These are phyloP conservation scores for Corythornis vintsioides DNA, from an alignment of 2,113 vertebrate genomes.

Conservation along the genomic window DNA sequence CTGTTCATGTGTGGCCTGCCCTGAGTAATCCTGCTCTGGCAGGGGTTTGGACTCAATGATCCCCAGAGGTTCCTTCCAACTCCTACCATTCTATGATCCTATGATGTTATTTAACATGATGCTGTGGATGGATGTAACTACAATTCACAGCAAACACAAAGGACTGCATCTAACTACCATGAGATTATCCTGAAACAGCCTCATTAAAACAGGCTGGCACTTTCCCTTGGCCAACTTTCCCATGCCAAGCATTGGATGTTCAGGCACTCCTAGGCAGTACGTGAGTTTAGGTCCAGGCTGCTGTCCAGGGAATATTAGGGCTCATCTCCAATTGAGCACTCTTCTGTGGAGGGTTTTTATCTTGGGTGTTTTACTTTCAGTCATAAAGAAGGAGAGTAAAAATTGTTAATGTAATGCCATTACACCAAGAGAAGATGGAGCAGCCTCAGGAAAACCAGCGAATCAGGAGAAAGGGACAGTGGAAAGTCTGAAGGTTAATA, in stretches of 20 bases:
- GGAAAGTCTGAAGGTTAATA: not conserved
- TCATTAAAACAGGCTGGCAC: not conserved
- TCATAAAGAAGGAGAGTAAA: not conserved
- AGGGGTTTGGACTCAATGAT: no score
- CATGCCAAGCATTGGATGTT: rapidly evolving
- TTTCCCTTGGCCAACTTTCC: not conserved
- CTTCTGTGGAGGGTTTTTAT: not conserved
- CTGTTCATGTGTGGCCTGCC: no score
- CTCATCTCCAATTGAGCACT: not conserved
- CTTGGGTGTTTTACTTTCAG: not conserved
- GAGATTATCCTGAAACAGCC: not conserved
- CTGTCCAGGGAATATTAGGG: not conserved
- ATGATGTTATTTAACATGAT: not conserved
- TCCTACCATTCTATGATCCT: no score
- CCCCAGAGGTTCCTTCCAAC: no score
- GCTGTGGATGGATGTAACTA: not conserved
- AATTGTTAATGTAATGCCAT: not conserved
- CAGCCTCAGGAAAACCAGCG: not conserved
- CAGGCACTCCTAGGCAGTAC: not conserved
- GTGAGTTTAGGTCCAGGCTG: not conserved
- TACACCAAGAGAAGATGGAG: not conserved
- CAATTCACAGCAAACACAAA: not conserved
- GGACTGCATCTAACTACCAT: not conserved
- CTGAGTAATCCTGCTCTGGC: no score
- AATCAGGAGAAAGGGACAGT: not conserved